Base-by-base conservation (phyloP, 1,140 invertebrate genomes). In the Galendromus occidentalis region DNA sequence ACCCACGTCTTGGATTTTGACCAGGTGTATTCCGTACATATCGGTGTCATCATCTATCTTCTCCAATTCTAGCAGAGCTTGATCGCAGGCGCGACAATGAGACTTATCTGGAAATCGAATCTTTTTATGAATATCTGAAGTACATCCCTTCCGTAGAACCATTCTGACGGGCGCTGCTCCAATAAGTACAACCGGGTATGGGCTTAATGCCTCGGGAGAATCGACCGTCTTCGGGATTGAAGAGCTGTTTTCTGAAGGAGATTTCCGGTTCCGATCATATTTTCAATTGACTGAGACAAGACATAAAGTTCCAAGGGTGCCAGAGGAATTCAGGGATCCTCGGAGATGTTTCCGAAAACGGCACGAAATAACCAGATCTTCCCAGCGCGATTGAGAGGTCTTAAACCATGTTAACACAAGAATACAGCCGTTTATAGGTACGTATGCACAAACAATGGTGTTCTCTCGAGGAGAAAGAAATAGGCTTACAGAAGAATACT, bases 1-100 rank as follows among this genome's bases (percentile, higher is more conserved):
- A 72, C 88, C 86, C 0, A 86, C 85, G 78, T 94, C 91, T 75
- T 90, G 87, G 71, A 94, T 91, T 74, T 91, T 89, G 0, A 95
- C 91, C 82, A 95, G 84, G 71, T 92, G 88, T 70, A 94, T 93
- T 42, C 90, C 90, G 74, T 88, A 93, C 0, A 88, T 83, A 73
- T 93, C 90, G 73, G 87, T 89, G 73, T 94, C 89, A 72, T 93
- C 89, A 73, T 93, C 90, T 68, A 94, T 87, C 66, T 85, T 84
- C 75, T 93, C 91, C 65, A 94, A 74, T 67, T 87, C 88, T 72
- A 89, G 86, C 22, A 94, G 77, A 71, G 91, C 90, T 72, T 87
- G 83, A 73, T 93, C 89, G 75, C 91, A 94, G 69, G 92, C 90
- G 72, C 90, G 84, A 73, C 90, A 94, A 70, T 90, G 89, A 69